These are phyloP conservation scores for Aphelocoma californica DNA, from an alignment of 2,797 vertebrate genomes.

Conservation along the genomic window DNA sequence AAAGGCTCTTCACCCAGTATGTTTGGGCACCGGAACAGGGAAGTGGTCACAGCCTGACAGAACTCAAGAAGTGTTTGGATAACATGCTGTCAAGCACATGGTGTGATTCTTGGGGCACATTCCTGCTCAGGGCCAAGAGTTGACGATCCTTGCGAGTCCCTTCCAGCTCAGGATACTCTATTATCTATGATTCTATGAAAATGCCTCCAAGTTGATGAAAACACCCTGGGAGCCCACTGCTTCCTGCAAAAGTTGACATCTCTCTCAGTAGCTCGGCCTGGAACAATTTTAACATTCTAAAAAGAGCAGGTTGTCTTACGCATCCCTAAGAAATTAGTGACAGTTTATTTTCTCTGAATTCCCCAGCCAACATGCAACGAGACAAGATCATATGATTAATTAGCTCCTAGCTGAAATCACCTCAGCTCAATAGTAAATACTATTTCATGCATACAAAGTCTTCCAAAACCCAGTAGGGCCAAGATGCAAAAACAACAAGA, in stretches of 20 bases:
- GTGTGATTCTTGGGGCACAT: background rate
- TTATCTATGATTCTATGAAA: background rate
- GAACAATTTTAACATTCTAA: background rate
- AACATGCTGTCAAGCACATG: background rate
- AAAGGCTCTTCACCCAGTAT: background rate
- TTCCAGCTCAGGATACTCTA: background rate
- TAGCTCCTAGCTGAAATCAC: slow-evolving; percentile 13
- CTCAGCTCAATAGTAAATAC: background rate
- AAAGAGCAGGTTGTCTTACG: background rate
- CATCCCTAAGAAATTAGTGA: background rate
- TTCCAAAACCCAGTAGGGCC: background rate
- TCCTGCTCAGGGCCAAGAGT: background rate
- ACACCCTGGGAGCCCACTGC: background rate
- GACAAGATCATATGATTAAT: slow-evolving; percentile 2
- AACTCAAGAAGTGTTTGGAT: background rate
- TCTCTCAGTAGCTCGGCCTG: background rate
- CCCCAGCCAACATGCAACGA: background rate
- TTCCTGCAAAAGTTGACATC: background rate
- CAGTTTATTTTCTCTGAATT: slow-evolving; percentile 32
- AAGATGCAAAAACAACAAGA: background rate
- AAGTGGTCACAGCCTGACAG: background rate
- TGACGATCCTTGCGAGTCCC: background rate
- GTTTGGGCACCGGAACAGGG: background rate
- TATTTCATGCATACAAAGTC: background rate
- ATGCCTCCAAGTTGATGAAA: background rate